A percentile compares a stretch with the other conserved stretches of the same genome.
Evolutionary conservation across 2,113 vertebrate species (phyloP).

Genomic region (Chlorodrepanis virens): DNA sequence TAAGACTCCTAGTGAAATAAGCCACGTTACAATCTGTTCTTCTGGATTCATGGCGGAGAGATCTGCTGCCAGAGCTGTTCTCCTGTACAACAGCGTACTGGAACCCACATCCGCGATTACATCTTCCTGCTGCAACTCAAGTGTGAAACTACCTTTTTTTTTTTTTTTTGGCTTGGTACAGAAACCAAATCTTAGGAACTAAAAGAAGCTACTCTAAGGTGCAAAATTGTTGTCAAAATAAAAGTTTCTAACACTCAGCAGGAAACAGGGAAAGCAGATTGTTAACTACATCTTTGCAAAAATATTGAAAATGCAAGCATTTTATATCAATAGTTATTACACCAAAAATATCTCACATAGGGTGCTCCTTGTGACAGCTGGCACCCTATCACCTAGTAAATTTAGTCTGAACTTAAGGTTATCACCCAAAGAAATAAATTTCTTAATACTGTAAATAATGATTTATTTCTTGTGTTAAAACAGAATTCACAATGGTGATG

Average conservation of each 20-base stretch:
- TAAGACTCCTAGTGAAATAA: constrained; percentile 93
- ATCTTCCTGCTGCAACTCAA: constrained; percentile 74
- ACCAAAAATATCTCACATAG: not conserved
- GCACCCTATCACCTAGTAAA: not conserved
- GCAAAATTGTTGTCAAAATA: not conserved
- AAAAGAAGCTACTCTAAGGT: not conserved
- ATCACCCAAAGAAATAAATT: not conserved
- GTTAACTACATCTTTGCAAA: not conserved
- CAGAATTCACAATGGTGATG: not conserved
- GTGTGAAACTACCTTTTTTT: not conserved
- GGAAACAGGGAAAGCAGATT: not conserved
- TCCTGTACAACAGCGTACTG: constrained; percentile 60
- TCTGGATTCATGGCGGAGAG: constrained; percentile 88
- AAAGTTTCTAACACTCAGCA: not conserved
- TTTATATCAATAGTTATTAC: not conserved
- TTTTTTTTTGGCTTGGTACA: not conserved
- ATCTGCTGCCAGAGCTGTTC: not conserved
- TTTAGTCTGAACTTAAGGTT: not conserved
- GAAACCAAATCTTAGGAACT: not conserved
- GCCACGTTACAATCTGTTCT: constrained; percentile 94
- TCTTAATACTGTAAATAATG: not conserved
- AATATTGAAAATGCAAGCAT: not conserved
- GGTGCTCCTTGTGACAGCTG: not conserved
- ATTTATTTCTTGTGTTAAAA: not conserved
- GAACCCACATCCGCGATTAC: constrained; percentile 88